Conservation (phyloP, 2,113 vertebrate species). For the Grus americana region DNA sequence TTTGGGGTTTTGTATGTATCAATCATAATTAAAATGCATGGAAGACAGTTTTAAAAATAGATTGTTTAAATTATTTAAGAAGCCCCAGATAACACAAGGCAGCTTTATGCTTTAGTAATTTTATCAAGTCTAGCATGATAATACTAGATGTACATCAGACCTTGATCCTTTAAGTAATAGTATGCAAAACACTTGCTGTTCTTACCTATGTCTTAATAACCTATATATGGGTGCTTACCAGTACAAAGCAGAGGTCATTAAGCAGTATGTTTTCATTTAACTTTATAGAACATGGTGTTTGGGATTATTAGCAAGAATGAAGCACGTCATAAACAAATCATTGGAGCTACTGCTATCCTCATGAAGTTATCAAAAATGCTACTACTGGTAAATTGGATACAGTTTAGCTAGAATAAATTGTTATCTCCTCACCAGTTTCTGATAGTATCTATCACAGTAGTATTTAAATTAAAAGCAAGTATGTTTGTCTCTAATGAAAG, state of each 20-base stretch:
- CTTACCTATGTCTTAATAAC: neutral
- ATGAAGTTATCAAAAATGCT: neutral
- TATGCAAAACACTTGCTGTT: neutral
- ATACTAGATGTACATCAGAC: neutral
- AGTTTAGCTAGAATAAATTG: neutral
- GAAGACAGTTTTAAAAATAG: neutral
- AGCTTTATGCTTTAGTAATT: neutral
- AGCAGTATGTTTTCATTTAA: neutral
- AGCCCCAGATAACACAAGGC: neutral
- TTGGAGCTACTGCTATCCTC: neutral
- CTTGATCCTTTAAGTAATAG: neutral
- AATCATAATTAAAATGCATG: neutral
- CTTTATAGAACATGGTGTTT: neutral
- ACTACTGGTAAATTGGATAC: neutral
- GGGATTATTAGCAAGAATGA: neutral
- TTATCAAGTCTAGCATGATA: neutral
- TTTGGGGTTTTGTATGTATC: neutral
- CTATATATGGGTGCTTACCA: neutral
- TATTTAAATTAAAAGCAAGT: conserved; percentile 2
- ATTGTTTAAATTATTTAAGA: neutral
- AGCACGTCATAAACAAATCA: neutral
- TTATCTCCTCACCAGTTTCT: neutral
- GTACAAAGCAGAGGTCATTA: neutral
- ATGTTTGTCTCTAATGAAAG: neutral
- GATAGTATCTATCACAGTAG: neutral